Base-by-base conservation (phyloP, 2,113 vertebrate species). In the Pontoporia blainvillei region DNA sequence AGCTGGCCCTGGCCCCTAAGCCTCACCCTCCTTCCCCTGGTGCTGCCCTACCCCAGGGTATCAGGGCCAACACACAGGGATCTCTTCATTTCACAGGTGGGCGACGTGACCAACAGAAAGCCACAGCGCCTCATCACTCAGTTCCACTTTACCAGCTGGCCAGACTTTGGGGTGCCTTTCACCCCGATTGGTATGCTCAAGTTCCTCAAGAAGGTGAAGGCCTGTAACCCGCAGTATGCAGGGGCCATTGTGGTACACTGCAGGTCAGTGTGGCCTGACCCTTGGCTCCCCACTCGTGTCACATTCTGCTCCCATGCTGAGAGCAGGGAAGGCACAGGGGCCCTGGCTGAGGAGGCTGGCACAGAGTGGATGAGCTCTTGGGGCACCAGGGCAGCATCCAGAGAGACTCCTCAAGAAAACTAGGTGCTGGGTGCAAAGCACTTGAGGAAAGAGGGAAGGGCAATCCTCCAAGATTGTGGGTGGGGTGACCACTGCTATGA, bases 131-230 rank as follows among this genome's bases (percentile, higher is more conserved):
- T 99, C 93, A 99, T 99, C 98, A 99, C 99, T 36, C 99, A 99
- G 98, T 99, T 99, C 98, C 99, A 99, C 98, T 99, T 99, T 98
- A 99, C 99, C 98, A 99, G 99, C 98, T 99, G 99, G 99, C 99
- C 99, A 0, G 99, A 99, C 96, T 99, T 99, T 0, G 99, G 99
- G 92, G 99, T 99, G 23, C 99, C 99, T 94, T 99, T 99, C 97
- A 99, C 99, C 66, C 99, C 99, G 5, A 99, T 99, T 0, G 99
- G 99, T 75, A 99, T 99, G 99, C 99, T 99, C 71, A 99, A 99
- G 98, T 99, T 99, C 98, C 98, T 99, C 57, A 99, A 99, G 98
- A 99, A 99, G 97, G 99, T 99, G 97, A 99, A 99, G 98, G 99
- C 98, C 7, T 99, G 98, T 97, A 99, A 99, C 79, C 99, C 99